Conservation (phyloP, 2,113 vertebrate species). For the Aegotheles bennettii region DNA sequence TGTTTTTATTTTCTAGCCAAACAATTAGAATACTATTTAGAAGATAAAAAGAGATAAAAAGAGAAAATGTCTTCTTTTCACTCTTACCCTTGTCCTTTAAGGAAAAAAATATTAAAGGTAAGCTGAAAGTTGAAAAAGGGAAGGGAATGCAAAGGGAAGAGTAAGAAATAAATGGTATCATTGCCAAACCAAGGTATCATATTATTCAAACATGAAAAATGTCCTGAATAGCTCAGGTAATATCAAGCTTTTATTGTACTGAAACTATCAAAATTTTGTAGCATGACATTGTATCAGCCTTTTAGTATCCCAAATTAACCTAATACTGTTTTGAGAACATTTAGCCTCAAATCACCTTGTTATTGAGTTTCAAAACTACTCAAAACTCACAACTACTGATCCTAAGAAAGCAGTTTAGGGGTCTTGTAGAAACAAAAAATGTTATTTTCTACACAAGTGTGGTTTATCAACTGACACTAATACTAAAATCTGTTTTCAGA, state of each 20-base stretch:
- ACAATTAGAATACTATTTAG: not conserved
- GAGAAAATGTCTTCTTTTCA: not conserved
- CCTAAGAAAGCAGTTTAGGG: not conserved
- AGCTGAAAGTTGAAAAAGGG: not conserved
- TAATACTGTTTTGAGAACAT: not conserved
- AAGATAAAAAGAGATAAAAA: slow-evolving; percentile 12
- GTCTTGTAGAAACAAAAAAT: not conserved
- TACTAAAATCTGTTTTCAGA: not conserved
- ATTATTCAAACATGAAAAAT: not conserved
- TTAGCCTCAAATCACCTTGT: not conserved
- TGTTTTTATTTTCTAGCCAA: slow-evolving; percentile 56
- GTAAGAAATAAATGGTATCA: not conserved
- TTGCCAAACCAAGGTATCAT: not conserved
- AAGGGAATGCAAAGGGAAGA: not conserved
- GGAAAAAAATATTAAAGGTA: not conserved
- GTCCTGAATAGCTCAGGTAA: not conserved
- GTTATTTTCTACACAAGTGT: not conserved
- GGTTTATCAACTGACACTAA: not conserved
- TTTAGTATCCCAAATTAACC: not conserved
- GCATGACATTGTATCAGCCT: not conserved
- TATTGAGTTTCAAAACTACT: not conserved
- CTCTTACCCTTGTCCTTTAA: not conserved
- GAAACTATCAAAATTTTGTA: not conserved
- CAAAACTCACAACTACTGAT: not conserved
- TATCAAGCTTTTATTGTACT: not conserved